Percentiles rank a stretch among this genome's conserved stretches.
These are phyloP conservation scores for Axis porcinus DNA, from an alignment of 2,113 vertebrate species.

Conservation along the genomic window DNA sequence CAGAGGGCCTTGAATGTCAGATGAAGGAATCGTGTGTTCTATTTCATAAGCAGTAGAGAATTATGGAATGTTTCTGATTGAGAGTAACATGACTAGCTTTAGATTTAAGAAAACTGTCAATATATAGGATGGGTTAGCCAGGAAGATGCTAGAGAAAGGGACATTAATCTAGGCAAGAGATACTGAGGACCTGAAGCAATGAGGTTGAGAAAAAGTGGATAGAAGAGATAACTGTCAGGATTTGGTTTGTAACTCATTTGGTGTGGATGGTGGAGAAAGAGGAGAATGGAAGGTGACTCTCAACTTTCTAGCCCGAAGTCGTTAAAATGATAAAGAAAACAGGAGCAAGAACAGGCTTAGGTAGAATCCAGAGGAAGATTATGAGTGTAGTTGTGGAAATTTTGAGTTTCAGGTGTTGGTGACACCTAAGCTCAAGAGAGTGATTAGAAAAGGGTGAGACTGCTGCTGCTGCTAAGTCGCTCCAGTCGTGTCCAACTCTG, in stretches of 20 bases:
- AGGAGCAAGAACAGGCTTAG: not conserved
- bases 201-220: not conserved
- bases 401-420: not conserved
- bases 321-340: not conserved
- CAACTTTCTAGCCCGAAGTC: not conserved
- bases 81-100: not conserved
- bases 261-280: not conserved
- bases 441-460: not conserved
- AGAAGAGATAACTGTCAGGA: not conserved
- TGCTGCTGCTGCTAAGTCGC: not conserved
- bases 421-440: not conserved
- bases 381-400: not conserved
- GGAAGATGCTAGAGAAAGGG: not conserved
- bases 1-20: not conserved
- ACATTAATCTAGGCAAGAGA: not conserved
- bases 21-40: not conserved
- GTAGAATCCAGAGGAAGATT: not conserved
- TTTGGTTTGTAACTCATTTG: not conserved
- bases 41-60: not conserved
- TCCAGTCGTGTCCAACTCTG: rapidly evolving
- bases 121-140: not conserved
- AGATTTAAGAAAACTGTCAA: not conserved
- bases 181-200: not conserved
- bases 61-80: not conserved
- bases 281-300: not conserved